Base-by-base conservation (phyloP, 2,888 invertebrate genomes). In the Cryptocephalus moraei region DNA sequence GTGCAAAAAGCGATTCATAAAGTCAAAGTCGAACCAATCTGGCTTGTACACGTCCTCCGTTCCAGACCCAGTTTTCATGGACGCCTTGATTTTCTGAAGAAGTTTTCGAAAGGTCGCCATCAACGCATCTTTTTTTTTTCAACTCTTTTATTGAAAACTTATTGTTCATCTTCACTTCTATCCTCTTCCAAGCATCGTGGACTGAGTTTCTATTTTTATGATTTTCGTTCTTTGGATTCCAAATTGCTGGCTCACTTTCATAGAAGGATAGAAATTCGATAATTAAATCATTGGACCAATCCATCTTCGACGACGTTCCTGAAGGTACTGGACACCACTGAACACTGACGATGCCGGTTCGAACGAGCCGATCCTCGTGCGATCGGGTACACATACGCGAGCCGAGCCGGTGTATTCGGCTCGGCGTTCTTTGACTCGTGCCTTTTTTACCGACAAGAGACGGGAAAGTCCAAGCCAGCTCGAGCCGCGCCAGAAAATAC, bases 221-320 rank as follows among this genome's bases (percentile, higher is more conserved):
- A 33, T 39, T 6, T 11, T 12, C 8, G 40, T 13, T 38, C 33
- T 39, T 39, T 9, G 45, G 11, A 14, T 45, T 41, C 45, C 45
- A 41, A 12, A 45, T 10, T 40, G 41, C 34, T 33, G 45, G 34
- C 41, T 41, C 45, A 45, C 41, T 33, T 46, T 50, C 44, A 47
- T 47, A 34, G 12, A 45, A 46, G 46, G 43, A 49, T 44, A 52
- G 48, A 45, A 48, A 52, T 41, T 48, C 45, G 41, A 41, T 41
- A n/a, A 45, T 41, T n/a, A 32, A 9, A 13, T 41, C 9, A 32
- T 41, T 34, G 34, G 34, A 9, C 34, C 34, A 34, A n/a, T 34
- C 34, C 34, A 34, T 34, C n/a, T 34, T n/a, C n/a, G n/a, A n/a
- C n/a, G n/a, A n/a, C n/a, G n/a, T n/a, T n/a, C n/a, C n/a, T n/a